Evolutionary conservation across 2,113 vertebrate genomes (phyloP).

Genomic region (Nematolebias whitei): DNA sequence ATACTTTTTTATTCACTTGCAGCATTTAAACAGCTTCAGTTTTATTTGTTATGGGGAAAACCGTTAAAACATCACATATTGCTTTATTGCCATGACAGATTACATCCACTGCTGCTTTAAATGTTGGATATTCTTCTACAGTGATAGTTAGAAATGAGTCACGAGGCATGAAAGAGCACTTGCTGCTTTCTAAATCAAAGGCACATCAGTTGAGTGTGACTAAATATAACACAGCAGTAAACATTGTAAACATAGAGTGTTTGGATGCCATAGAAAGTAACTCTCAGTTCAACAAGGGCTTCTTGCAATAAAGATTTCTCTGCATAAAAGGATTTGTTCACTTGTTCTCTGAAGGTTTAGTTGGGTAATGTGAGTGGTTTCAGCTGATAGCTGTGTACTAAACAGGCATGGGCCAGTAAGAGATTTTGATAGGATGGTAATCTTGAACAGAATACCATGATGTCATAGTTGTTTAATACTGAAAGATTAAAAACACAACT

Average conservation of each 20-base stretch:
- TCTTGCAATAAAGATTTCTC: constrained; percentile 6
- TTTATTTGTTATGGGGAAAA: constrained; percentile 49
- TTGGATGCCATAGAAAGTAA: constrained; percentile 12
- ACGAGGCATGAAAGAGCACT: constrained; percentile 27
- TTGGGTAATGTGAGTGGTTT: constrained; percentile 13
- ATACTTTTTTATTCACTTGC: constrained; percentile 22
- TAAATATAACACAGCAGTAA: neutral
- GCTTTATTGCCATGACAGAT: constrained; percentile 50
- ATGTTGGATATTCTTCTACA: constrained; percentile 21
- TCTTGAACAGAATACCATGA: too few species aligned
- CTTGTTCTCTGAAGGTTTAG: constrained; percentile 7
- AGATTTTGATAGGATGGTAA: too few species aligned
- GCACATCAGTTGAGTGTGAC: constrained; percentile 19
- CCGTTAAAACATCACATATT: constrained; percentile 43
- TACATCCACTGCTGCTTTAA: constrained; percentile 34
- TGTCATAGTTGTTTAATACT: too few species aligned
- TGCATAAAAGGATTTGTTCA: constrained; percentile 5
- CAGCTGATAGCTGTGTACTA: constrained; percentile 7
- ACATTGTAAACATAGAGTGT: constrained; percentile 1
- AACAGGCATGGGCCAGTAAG: too few species aligned
- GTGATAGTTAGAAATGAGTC: constrained; percentile 33
- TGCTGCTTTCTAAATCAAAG: constrained; percentile 23
- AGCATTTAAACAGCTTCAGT: constrained; percentile 35
- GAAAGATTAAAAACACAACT: neutral
- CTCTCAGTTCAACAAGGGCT: neutral